Percentiles rank a stretch among this genome's conserved stretches.
These are phyloP conservation scores for Axea sp. DNA, from an alignment of 2,888 invertebrate genomes.

Conservation along the genomic window DNA sequence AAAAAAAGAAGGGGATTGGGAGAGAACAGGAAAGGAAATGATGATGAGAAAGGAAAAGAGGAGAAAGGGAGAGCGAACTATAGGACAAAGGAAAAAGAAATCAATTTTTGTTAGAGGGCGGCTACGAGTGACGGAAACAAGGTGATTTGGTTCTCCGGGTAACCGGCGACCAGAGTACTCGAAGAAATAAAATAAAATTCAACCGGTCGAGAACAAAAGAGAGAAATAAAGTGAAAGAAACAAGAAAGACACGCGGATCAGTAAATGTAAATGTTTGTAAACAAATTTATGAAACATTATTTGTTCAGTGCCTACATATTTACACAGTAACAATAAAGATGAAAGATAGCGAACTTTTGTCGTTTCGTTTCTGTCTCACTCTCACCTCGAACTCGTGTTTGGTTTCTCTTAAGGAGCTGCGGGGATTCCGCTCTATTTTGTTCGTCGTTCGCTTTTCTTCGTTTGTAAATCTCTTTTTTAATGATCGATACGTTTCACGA, in stretches of 20 bases:
- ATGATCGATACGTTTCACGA: background rate
- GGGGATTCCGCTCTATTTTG: constrained; percentile 25
- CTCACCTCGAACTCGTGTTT: constrained; percentile 44
- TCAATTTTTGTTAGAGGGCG: constrained; percentile 51
- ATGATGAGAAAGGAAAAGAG: constrained; percentile 2
- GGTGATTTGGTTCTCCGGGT: constrained; percentile 65
- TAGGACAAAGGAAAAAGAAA: constrained; percentile 26
- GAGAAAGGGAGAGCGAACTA: constrained; percentile 13
- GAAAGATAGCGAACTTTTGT: constrained; percentile 74
- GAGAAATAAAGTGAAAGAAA: constrained; percentile 4
- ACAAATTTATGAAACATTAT: constrained; percentile 79
- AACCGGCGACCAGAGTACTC: constrained; percentile 67
- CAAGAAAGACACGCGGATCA: constrained; percentile 66
- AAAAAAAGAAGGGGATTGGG: constrained; percentile 61
- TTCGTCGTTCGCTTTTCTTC: constrained; percentile 1
- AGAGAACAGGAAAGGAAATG: constrained; percentile 6
- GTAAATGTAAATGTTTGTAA: constrained; percentile 79
- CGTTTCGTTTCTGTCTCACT: constrained; percentile 64
- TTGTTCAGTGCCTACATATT: constrained; percentile 80
- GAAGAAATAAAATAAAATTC: constrained; percentile 68
- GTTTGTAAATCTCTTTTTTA: constrained; percentile 5
- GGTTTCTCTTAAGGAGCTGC: constrained; percentile 45
- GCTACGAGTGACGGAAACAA: constrained; percentile 67
- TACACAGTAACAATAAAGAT: constrained; percentile 79
- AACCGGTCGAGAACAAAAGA: constrained; percentile 74